Conservation (phyloP, 2,888 invertebrate species). For the Eilema caniola region DNA sequence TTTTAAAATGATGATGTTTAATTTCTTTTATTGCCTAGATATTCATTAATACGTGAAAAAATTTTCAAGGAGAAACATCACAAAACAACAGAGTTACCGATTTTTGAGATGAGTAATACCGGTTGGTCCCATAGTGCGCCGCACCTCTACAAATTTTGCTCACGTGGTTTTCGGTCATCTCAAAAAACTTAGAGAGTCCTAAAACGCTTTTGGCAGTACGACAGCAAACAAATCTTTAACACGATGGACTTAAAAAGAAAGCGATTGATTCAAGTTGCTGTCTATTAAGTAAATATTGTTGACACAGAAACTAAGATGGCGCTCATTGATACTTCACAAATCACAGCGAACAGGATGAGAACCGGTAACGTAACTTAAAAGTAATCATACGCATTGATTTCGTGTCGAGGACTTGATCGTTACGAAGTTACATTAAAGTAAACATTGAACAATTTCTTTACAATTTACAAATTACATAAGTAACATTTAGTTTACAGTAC, state of each 20-base stretch:
- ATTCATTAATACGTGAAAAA: too few relatives aligned
- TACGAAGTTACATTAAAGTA: neutral
- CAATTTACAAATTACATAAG: neutral
- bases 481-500: neutral
- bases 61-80: too few relatives aligned
- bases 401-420: neutral
- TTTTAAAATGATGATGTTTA: too few relatives aligned
- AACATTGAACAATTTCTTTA: conserved; percentile 7
- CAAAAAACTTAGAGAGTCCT: neutral
- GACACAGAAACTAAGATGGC: conserved; percentile 33
- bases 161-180: too few relatives aligned
- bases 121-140: too few relatives aligned
- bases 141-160: too few relatives aligned
- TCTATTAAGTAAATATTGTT: neutral
- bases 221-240: neutral
- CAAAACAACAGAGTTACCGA: too few relatives aligned
- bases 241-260: neutral
- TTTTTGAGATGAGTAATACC: too few relatives aligned
- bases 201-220: neutral
- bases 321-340: conserved; percentile 17
- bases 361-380: conserved; percentile 43
- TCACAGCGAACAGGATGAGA: conserved; percentile 33
- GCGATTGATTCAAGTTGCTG: neutral
- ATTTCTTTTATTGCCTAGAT: too few relatives aligned
- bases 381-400: conserved; percentile 18